Evolutionary conservation across 1,140 invertebrate genomes (phyloP).

Genomic region (Diorhabda elongata): DNA sequence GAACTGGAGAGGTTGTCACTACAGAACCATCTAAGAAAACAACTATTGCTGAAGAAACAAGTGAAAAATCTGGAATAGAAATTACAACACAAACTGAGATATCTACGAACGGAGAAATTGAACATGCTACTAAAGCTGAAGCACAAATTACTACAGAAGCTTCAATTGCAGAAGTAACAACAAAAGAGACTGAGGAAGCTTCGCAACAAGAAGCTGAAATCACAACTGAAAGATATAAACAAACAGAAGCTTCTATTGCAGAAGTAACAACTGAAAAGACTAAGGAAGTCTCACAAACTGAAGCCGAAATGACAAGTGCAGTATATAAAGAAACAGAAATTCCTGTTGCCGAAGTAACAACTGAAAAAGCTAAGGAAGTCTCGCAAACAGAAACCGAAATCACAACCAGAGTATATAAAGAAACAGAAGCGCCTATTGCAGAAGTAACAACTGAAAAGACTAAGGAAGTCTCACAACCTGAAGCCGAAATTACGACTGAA

Average conservation of each 20-base stretch:
- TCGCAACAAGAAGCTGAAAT: neutral
- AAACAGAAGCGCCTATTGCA: too few relatives aligned
- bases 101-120: neutral
- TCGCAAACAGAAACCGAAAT: too few relatives aligned
- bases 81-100: slow-evolving; percentile 4
- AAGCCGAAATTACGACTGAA: neutral
- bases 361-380: slow-evolving; percentile 7
- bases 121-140: neutral
- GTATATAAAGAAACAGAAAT: slow-evolving; percentile 13
- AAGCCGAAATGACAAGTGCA: neutral
- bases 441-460: too few relatives aligned
- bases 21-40: slow-evolving; percentile 1
- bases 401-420: too few relatives aligned
- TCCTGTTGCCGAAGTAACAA: slow-evolving; percentile 5
- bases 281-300: neutral
- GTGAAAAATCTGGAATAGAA: slow-evolving; percentile 10
- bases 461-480: too few relatives aligned
- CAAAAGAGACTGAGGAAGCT: slow-evolving; percentile 14
- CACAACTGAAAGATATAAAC: slow-evolving; percentile 15
- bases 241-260: neutral
- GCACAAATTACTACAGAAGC: slow-evolving; percentile 4
- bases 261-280: neutral
- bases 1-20: neutral
- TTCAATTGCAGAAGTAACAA: slow-evolving; percentile 1
- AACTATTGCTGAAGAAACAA: slow-evolving; percentile 12